Percentiles rank a stretch among this genome's conserved stretches.
phyloP scores from a whole-genome alignment of 1,140 invertebrate species.

The Odontomachus brunneus region DNA sequence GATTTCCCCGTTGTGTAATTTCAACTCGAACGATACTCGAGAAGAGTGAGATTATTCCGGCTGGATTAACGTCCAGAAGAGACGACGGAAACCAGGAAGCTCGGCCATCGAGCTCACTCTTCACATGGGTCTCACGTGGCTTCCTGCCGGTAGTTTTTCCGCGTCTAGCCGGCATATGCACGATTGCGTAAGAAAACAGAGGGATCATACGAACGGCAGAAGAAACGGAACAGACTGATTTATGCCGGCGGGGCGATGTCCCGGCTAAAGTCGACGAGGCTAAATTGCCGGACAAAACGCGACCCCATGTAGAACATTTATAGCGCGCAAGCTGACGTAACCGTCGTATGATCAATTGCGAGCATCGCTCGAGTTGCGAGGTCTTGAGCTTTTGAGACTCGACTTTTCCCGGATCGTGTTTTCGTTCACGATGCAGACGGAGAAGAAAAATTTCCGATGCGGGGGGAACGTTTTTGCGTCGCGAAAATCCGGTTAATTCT shows the following conservation, averaged over 20 bases:
- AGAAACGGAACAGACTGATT: conserved; percentile 83
- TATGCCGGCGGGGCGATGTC: conserved; percentile 78
- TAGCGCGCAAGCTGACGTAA: conserved; percentile 6
- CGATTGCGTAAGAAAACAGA: conserved; percentile 81
- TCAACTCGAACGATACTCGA: background rate
- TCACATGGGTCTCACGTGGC: conserved; percentile 82
- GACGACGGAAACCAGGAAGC: conserved; percentile 51
- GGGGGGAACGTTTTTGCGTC: background rate
- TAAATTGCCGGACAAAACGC: conserved; percentile 28
- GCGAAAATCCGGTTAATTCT: background rate
- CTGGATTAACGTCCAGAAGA: background rate
- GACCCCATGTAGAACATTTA: conserved; percentile 15
- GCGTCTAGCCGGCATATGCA: conserved; percentile 82
- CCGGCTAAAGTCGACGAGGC: conserved; percentile 49
- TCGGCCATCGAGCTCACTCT: conserved; percentile 54
- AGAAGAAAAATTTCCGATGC: no score
- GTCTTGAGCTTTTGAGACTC: no score
- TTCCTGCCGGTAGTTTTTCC: conserved; percentile 83
- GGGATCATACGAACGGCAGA: conserved; percentile 79
- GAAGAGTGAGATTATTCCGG: background rate
- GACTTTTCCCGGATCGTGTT: no score
- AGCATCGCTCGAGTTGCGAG: no score
- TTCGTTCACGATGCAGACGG: no score
- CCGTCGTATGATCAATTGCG: background rate
- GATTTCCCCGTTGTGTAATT: background rate